Conservation (phyloP, 2,113 vertebrate genomes). For the Arizona elegans region DNA sequence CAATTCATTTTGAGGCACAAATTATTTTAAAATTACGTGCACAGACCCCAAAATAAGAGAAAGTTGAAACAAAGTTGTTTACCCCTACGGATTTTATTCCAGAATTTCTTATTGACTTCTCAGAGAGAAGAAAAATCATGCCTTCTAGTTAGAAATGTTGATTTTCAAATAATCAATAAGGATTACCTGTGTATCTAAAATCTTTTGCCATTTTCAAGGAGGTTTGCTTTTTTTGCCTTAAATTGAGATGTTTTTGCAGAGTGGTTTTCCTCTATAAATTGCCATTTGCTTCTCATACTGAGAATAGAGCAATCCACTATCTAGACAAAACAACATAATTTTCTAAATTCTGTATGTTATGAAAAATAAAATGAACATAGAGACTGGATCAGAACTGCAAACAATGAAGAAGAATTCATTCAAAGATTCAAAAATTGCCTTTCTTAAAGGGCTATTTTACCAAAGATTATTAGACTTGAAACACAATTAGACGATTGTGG, state of each 20-base stretch:
- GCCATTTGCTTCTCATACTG: not conserved
- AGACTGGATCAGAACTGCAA: not conserved
- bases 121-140: not conserved
- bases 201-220: constrained; percentile 27
- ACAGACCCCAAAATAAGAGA: not conserved
- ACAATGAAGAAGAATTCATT: not conserved
- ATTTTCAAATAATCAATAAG: constrained; percentile 21
- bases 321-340: not conserved
- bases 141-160: constrained; percentile 28
- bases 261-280: not conserved
- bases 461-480: not conserved
- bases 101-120: constrained; percentile 41
- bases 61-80: not conserved
- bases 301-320: not conserved
- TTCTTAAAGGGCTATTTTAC: not conserved
- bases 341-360: not conserved
- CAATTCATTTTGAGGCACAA: not conserved
- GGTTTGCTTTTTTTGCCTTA: constrained; percentile 6
- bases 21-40: not conserved
- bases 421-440: not conserved
- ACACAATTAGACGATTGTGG: not conserved
- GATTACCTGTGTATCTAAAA: constrained; percentile 16
- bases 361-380: not conserved
- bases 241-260: constrained; percentile 18
- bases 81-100: not conserved